phyloP scores from a whole-genome alignment of 2,797 vertebrate genomes.

The Alcedo quadribrachys region DNA sequence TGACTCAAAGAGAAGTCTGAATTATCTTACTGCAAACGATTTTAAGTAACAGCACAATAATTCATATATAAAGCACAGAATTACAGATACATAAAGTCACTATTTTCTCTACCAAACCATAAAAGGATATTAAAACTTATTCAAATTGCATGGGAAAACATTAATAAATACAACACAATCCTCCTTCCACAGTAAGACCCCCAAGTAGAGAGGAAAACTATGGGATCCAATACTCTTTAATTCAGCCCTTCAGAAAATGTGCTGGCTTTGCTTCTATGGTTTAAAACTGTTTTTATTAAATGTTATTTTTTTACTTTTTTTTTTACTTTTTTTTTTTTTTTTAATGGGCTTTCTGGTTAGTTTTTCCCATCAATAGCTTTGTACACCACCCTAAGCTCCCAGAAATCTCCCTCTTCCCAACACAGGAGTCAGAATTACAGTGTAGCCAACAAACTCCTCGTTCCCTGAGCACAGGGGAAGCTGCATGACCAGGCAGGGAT shows the following conservation, averaged over 20 bases:
- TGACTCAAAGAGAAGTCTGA: conserved; percentile 58
- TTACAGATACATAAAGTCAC: conserved; percentile 40
- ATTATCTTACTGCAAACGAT: conserved; percentile 59
- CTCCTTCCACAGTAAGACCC: not conserved
- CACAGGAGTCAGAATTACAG: not conserved
- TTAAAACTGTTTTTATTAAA: not conserved
- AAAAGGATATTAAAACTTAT: not conserved
- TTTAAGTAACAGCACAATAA: conserved; percentile 54
- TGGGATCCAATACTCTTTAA: not conserved
- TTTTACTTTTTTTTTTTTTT: too few species aligned
- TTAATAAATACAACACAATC: not conserved
- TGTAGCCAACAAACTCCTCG: not conserved
- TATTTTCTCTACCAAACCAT: conserved; percentile 14
- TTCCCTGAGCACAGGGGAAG: not conserved
- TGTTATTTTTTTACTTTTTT: not conserved
- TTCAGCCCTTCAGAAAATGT: not conserved
- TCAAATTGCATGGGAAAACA: not conserved
- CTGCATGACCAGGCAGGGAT: not conserved
- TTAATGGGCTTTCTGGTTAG: not conserved
- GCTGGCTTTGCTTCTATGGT: not conserved
- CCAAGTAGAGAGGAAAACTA: not conserved
- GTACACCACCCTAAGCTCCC: not conserved
- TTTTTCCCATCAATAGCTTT: not conserved
- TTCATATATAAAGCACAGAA: conserved; percentile 14
- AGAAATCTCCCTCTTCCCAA: not conserved